phyloP scores from a whole-genome alignment of 1,140 invertebrate species.

The Telenomus remus region DNA sequence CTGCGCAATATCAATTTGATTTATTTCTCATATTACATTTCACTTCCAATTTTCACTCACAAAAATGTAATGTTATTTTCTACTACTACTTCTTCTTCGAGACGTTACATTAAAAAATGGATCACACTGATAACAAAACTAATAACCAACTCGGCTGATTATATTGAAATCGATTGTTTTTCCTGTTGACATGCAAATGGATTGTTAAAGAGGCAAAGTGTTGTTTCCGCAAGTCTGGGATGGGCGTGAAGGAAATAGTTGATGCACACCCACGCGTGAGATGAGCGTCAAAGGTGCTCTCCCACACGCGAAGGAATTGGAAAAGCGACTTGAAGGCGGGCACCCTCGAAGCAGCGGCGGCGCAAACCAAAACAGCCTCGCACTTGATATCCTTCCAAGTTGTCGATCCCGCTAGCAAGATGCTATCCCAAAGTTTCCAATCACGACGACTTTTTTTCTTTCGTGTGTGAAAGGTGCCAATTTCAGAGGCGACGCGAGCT shows the following conservation, averaged over 20 bases:
- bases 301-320: slow-evolving; percentile 45
- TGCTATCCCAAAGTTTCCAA: slow-evolving; percentile 56
- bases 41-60: too few relatives aligned
- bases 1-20: not conserved
- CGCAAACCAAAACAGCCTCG: slow-evolving; percentile 31
- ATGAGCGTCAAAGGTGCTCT: slow-evolving; percentile 53
- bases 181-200: too few relatives aligned
- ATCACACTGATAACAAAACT: too few relatives aligned
- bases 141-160: too few relatives aligned
- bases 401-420: slow-evolving; percentile 50
- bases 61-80: too few relatives aligned
- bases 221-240: slow-evolving; percentile 8
- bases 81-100: too few relatives aligned
- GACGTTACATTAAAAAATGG: too few relatives aligned
- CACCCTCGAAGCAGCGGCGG: slow-evolving; percentile 16
- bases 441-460: slow-evolving; percentile 46
- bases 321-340: slow-evolving; percentile 47
- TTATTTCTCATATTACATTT: too few relatives aligned
- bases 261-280: slow-evolving; percentile 57
- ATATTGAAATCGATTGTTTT: too few relatives aligned
- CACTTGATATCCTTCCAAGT: slow-evolving; percentile 48
- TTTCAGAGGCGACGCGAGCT: slow-evolving; percentile 42
- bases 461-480: slow-evolving; percentile 58
- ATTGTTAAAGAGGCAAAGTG: too few relatives aligned
- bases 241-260: slow-evolving; percentile 55